A percentile compares a stretch with the other conserved stretches of the same genome.
Evolutionary conservation across 1,140 invertebrate species (phyloP).

Genomic region (Caenorhabditis remanei): DNA sequence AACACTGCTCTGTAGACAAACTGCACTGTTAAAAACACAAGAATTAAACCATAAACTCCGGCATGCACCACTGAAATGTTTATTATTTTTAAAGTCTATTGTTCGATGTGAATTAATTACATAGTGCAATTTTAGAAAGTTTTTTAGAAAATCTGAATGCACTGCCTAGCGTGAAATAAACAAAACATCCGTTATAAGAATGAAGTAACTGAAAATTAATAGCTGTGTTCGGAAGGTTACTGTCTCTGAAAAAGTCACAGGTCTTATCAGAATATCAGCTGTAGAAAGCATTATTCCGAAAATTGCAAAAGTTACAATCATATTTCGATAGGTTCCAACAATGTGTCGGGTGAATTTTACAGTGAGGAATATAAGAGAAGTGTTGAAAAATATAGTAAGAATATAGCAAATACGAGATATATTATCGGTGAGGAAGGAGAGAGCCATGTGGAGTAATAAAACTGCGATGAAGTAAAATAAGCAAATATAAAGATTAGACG

Average conservation of each 20-base stretch:
- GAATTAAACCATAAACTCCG: background rate
- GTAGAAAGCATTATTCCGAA: background rate
- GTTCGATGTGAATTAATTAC: background rate
- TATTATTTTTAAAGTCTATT: background rate
- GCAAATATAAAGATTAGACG: too few species aligned
- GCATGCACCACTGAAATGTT: background rate
- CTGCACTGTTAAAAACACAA: background rate
- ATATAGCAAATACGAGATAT: background rate
- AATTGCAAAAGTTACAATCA: background rate
- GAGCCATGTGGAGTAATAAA: too few species aligned
- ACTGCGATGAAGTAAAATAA: too few species aligned
- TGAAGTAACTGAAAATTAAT: background rate
- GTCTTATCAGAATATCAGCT: background rate
- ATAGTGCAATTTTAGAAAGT: background rate
- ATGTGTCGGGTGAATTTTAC: background rate
- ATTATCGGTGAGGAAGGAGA: background rate
- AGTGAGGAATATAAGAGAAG: background rate
- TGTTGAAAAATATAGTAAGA: background rate
- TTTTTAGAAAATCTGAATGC: background rate
- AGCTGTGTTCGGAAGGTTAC: background rate
- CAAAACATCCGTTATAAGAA: background rate
- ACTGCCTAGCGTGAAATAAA: background rate
- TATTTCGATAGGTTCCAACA: background rate
- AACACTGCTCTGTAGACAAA: background rate
- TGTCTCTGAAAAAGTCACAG: background rate